Base-by-base conservation (phyloP, 1,140 invertebrate genomes). In the Reticulitermes speratus region DNA sequence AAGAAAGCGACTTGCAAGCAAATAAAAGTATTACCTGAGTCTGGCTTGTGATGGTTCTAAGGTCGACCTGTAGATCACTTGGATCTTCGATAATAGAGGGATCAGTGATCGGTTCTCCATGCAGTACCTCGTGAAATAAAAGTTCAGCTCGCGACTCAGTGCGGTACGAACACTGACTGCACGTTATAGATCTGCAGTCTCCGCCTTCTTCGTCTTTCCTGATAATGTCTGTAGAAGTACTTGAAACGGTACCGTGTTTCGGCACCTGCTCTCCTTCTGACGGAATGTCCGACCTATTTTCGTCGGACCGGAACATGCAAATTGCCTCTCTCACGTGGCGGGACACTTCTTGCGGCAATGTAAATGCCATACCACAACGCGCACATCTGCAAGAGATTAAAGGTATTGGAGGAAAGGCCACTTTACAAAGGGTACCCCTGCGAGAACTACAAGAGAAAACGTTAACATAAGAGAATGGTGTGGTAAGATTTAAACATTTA, bases 331-430 rank as follows among this genome's bases (percentile, higher is more conserved):
- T 89, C 0, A 95, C 92, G 88, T 96, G 96, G 25, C 93, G 92
- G 0, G 94, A 94, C 14, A 96, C 91, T 88, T 96, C 95, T 91
- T 96, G 96, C 2, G 94, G 92, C 0, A 96, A 90, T 2, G 93
- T 92, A 88, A 97, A 96, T 23, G 92, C 90, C 88, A 90, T 89
- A 0, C 95, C 95, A 88, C 96, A 97, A 86, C 92, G 92, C 1
- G 93, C 91, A 88, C 95, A 96, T 48, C 94, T 94, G 89, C 87
- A 92, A 89, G 89, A 86, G 86, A 85, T 87, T 84, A 84, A 84
- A 38, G 38, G 38, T 38, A 38, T 38, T 38, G 38, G 38, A 38
- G 38, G 38, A 25, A 25, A 83, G 3, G 21, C 44, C 23, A 59
- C 87, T 82, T 84, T 52, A 86, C 84, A 86, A 86, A 55, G 65